Percentiles rank a stretch among this genome's conserved stretches.
phyloP scores from a whole-genome alignment of 2,888 invertebrate species.

The Hydropsyche betteni region DNA sequence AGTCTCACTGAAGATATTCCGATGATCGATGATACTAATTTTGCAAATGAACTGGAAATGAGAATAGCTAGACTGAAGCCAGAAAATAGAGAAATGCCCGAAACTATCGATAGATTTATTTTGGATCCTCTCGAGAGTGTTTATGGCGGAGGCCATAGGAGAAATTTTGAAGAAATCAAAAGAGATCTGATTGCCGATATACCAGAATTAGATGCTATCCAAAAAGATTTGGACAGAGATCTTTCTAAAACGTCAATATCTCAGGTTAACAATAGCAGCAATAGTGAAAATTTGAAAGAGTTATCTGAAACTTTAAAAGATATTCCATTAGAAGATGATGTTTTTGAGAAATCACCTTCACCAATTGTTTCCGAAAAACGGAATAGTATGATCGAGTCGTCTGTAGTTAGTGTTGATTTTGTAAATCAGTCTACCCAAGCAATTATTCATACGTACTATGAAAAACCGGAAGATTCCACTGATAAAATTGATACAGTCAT shows the following conservation, averaged over 20 bases:
- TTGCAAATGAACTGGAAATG: constrained; percentile 63
- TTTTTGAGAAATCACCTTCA: constrained; percentile 9
- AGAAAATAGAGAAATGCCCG: constrained; percentile 50
- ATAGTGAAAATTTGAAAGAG: constrained; percentile 64
- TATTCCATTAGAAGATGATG: constrained; percentile 55
- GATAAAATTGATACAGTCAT: too few relatives aligned
- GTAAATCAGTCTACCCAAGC: too few relatives aligned
- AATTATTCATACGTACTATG: too few relatives aligned
- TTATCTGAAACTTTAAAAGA: constrained; percentile 60
- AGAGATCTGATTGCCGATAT: constrained; percentile 66
- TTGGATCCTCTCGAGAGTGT: constrained; percentile 45
- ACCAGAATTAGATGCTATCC: constrained; percentile 64
- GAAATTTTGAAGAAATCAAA: constrained; percentile 64
- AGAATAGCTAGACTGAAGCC: constrained; percentile 58
- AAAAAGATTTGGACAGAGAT: constrained; percentile 45
- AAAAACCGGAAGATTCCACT: too few relatives aligned
- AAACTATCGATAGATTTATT: constrained; percentile 32
- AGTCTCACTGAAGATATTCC: constrained; percentile 66
- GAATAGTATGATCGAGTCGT: too few relatives aligned
- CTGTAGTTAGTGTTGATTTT: too few relatives aligned
- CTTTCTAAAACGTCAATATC: constrained; percentile 53
- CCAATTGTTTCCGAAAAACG: too few relatives aligned
- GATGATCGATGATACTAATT: constrained; percentile 64
- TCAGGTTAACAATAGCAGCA: constrained; percentile 64
- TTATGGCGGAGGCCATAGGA: constrained; percentile 40